phyloP scores from a whole-genome alignment of 2,113 vertebrate species.

The Columba livia region DNA sequence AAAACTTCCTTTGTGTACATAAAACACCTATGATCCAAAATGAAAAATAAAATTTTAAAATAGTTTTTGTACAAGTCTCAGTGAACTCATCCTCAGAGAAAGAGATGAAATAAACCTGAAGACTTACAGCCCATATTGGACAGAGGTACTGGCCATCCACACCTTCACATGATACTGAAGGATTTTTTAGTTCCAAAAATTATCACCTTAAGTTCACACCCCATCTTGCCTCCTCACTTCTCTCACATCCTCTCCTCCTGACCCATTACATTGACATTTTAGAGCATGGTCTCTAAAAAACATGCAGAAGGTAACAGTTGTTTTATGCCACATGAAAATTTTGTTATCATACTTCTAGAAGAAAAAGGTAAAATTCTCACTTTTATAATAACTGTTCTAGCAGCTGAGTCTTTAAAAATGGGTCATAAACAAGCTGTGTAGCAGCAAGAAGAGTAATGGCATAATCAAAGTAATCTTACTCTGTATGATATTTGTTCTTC shows the following conservation, averaged over 20 bases:
- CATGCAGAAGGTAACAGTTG: not conserved
- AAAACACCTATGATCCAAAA: not conserved
- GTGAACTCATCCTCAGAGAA: not conserved
- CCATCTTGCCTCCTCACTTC: not conserved
- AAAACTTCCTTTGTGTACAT: fast-evolving
- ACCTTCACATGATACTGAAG: not conserved
- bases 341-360: not conserved
- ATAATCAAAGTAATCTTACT: not conserved
- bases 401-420: not conserved
- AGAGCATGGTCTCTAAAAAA: not conserved
- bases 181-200: not conserved
- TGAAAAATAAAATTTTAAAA: not conserved
- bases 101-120: not conserved
- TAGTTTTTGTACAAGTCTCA: not conserved
- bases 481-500: not conserved
- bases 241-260: not conserved
- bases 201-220: not conserved
- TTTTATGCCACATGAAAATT: not conserved
- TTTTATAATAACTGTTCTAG: not conserved
- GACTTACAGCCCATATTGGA: not conserved
- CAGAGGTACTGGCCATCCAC: not conserved
- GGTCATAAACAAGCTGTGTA: not conserved
- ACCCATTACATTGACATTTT: not conserved
- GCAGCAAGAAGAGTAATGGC: not conserved
- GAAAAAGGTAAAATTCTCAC: not conserved